phyloP scores from a whole-genome alignment of 2,797 vertebrate genomes.

The Dendrocincla fuliginosa region DNA sequence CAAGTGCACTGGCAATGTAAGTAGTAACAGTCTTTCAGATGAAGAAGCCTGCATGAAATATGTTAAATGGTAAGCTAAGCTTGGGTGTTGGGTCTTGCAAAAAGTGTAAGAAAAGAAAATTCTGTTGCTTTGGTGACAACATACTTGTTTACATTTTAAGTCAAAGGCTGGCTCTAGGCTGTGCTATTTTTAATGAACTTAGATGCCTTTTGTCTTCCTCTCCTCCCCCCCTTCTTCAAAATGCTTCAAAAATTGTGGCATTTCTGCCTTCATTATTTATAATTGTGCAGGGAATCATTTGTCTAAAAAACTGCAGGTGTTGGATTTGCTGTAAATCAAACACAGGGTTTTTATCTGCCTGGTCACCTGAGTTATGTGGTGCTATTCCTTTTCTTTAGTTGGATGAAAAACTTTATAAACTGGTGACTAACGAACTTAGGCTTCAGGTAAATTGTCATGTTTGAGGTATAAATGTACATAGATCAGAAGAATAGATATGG shows the following conservation, averaged over 20 bases:
- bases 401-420: background rate
- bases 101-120: conserved; percentile 26
- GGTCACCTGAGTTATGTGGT: background rate
- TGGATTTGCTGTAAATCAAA: background rate
- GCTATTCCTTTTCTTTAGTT: background rate
- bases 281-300: background rate
- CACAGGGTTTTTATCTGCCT: background rate
- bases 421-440: background rate
- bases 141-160: conserved; percentile 15
- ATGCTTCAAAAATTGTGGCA: background rate
- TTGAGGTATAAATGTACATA: background rate
- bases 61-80: conserved; percentile 38
- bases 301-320: background rate
- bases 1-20: conserved; percentile 50
- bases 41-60: conserved; percentile 34
- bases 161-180: background rate
- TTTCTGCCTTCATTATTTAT: background rate
- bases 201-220: background rate
- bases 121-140: conserved; percentile 28
- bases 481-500: background rate
- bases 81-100: background rate
- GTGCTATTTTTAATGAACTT: background rate
- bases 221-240: rapidly evolving
- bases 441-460: background rate
- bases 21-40: conserved; percentile 44